Conservation (phyloP, 2,888 invertebrate species). For the Linnaemya vulpina region DNA sequence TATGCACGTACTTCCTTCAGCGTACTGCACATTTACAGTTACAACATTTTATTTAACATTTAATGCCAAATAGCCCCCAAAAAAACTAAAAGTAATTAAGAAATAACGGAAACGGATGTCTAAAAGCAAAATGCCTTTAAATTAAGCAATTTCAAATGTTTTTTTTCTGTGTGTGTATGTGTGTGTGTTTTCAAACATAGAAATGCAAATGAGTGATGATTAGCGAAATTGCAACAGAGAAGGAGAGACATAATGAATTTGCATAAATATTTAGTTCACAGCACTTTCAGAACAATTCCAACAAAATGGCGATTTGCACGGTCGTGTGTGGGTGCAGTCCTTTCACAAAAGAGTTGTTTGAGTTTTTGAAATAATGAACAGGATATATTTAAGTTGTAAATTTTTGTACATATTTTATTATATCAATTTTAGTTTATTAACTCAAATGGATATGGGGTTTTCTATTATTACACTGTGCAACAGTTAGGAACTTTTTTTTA, state of each 20-base stretch:
- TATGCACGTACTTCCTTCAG: neutral
- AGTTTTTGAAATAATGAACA: neutral
- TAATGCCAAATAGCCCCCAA: slow-evolving; percentile 41
- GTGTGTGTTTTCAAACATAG: neutral
- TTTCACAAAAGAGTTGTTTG: neutral
- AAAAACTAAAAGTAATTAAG: slow-evolving; percentile 67
- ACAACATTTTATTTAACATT: slow-evolving; percentile 15
- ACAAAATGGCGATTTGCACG: neutral
- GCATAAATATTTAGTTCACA: slow-evolving; percentile 22
- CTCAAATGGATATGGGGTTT: too few relatives aligned
- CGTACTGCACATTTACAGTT: neutral
- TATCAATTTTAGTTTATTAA: too few relatives aligned
- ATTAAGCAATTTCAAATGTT: slow-evolving; percentile 43
- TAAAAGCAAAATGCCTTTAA: slow-evolving; percentile 55
- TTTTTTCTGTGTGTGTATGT: neutral
- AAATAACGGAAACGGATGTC: slow-evolving; percentile 67
- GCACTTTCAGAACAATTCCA: neutral
- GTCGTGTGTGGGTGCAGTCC: neutral
- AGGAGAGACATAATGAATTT: neutral
- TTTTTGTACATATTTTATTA: too few relatives aligned
- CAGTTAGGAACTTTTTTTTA: too few relatives aligned
- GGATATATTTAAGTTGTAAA: neutral
- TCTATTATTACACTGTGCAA: too few relatives aligned
- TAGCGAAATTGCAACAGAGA: slow-evolving; percentile 4
- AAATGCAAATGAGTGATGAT: slow-evolving; percentile 12